These are phyloP conservation scores for Spheniscus humboldti DNA, from an alignment of 2,797 vertebrate genomes.

Conservation along the genomic window DNA sequence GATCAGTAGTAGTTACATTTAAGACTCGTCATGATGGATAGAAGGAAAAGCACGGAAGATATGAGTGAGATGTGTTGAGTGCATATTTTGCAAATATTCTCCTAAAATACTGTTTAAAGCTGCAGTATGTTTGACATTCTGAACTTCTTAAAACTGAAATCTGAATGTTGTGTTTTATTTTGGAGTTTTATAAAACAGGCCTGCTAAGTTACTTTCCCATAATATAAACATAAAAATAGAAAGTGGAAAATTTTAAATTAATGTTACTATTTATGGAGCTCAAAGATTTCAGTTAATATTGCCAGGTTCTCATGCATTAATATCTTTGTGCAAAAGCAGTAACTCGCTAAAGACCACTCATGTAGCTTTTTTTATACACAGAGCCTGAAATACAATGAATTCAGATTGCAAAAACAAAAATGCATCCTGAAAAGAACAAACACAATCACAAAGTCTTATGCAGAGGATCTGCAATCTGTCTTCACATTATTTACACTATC, in stretches of 20 bases:
- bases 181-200: not conserved
- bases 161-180: not conserved
- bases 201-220: not conserved
- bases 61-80: not conserved
- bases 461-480: not conserved
- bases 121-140: not conserved
- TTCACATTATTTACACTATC: not conserved
- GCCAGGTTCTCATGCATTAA: not conserved
- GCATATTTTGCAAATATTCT: not conserved
- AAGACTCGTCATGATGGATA: not conserved
- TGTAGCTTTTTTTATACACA: not conserved
- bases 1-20: not conserved
- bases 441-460: not conserved
- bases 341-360: not conserved
- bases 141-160: not conserved
- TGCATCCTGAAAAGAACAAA: not conserved
- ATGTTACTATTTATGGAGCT: not conserved
- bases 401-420: not conserved
- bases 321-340: not conserved
- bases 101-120: not conserved
- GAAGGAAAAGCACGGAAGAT: not conserved
- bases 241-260: not conserved
- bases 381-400: not conserved
- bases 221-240: not conserved
- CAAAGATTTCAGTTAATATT: not conserved